Evolutionary conservation across 2,888 invertebrate species (phyloP).

Genomic region (Brachylomia viminalis): DNA sequence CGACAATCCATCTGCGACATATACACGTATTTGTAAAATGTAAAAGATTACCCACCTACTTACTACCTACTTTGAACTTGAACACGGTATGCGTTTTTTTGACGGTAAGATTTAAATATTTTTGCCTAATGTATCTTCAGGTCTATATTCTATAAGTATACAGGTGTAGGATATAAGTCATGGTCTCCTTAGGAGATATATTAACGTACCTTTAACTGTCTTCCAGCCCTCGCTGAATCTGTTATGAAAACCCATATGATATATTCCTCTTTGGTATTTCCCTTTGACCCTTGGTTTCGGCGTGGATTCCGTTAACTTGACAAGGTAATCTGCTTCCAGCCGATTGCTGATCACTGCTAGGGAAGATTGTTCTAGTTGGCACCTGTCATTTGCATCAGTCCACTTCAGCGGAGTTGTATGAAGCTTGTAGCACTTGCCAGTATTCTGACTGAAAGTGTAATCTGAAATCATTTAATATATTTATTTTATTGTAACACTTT

Average conservation of each 20-base stretch:
- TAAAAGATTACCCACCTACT: not conserved
- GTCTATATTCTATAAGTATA: not conserved
- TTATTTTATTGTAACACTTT: not conserved
- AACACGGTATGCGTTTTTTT: not conserved
- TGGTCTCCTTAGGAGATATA: not conserved
- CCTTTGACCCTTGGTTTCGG: conserved; percentile 26
- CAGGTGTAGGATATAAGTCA: not conserved
- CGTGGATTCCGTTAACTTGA: conserved; percentile 15
- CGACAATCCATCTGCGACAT: too few species aligned
- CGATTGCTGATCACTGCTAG: conserved; percentile 76
- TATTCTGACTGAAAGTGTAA: conserved; percentile 71
- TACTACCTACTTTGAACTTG: not conserved
- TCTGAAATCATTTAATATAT: conserved; percentile 68
- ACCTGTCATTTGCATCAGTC: conserved; percentile 77
- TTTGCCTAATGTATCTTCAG: not conserved
- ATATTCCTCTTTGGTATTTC: conserved; percentile 56
- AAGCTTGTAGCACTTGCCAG: conserved; percentile 81
- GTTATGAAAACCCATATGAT: conserved; percentile 71
- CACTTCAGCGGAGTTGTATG: conserved; percentile 78
- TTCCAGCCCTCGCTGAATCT: conserved; percentile 68
- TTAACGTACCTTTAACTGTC: conserved; percentile 73
- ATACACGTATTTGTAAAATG: not conserved
- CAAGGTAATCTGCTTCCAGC: conserved; percentile 44
- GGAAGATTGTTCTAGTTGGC: conserved; percentile 77
- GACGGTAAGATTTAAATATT: not conserved